Base-by-base conservation (phyloP, 2,797 vertebrate species). In the Acanthurus lineatus region DNA sequence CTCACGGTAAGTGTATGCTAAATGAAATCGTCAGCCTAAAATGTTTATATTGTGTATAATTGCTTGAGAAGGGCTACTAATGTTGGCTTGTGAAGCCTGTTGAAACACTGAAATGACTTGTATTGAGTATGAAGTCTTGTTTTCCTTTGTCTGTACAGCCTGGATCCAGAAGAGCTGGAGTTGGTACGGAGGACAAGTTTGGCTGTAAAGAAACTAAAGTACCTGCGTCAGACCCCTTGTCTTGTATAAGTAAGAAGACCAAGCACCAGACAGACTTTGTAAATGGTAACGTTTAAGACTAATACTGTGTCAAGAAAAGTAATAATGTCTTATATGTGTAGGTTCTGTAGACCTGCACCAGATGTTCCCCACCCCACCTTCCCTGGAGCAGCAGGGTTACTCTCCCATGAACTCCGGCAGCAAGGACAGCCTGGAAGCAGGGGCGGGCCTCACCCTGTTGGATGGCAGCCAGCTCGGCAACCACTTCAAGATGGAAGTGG, bases 311-410 rank as follows among this genome's bases (percentile, higher is more conserved):
- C n/a, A 60, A 38, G 47, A 76, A 52, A 51, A 63, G 8, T 66
- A 72, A 77, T 51, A 53, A 62, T 69, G 20, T 70, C n/a, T 53
- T 47, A 1, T 81, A 73, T 76, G 25, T 82, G 51, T 78, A 99
- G 98, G 96, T 90, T 97, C 97, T 86, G 98, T 96, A 87, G 98
- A 99, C 94, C 96, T 99, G 89, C 97, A 98, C 92, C 97, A 98
- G 94, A 99, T 99, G 97, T 99, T 98, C 91, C 98, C 98, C 81
- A 99, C 98, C 22, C 98, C 98, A 15, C 98, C 98, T 5, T 99
- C 98, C 32, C 89, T 98, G 91, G 98, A 99, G 90, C 98, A 98
- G 67, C 97, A 98, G 95, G 97, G 97, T 22, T 99, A 97, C 95
- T 99, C 98, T 79, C 98, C 98, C 51, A 99, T 99, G 97, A 99